These are phyloP conservation scores for Odontothrips loti DNA, from an alignment of 2,888 invertebrate genomes.

Conservation along the genomic window DNA sequence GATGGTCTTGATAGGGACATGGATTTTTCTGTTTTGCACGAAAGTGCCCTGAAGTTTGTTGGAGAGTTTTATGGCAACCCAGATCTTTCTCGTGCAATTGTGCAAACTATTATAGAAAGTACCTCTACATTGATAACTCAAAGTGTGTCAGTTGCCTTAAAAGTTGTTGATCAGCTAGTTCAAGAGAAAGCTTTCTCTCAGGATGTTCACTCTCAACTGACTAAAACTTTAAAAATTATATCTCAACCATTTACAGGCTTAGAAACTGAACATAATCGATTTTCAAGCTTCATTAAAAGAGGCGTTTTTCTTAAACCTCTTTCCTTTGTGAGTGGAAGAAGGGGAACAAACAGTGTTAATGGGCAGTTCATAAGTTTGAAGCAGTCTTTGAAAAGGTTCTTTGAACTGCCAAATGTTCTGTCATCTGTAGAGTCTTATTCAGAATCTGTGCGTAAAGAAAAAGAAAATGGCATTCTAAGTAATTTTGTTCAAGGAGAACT, in stretches of 20 bases:
- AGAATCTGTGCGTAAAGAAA: background rate
- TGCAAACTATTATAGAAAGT: background rate
- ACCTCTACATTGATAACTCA: background rate
- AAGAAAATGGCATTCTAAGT: background rate
- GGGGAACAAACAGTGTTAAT: background rate
- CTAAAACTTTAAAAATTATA: background rate
- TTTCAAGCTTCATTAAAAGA: background rate
- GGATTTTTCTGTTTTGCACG: background rate
- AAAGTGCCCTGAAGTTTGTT: slow-evolving; percentile 29
- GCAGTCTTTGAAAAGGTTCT: background rate
- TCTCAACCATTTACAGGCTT: background rate
- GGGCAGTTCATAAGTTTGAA: background rate
- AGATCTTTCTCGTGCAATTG: background rate
- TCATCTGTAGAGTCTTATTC: background rate
- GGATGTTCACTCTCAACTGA: background rate
- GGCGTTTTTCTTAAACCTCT: background rate
- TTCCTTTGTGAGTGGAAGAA: background rate
- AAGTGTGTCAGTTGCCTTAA: background rate
- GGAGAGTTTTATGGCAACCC: slow-evolving; percentile 35
- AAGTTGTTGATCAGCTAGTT: background rate
- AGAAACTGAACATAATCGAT: background rate
- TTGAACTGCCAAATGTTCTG: background rate
- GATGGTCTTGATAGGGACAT: background rate
- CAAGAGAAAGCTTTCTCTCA: background rate
- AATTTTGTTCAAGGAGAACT: background rate